A percentile compares a stretch with the other conserved stretches of the same genome.
phyloP scores from a whole-genome alignment of 92 coral and sea anemone species.

The Palythoa grandiflora region DNA sequence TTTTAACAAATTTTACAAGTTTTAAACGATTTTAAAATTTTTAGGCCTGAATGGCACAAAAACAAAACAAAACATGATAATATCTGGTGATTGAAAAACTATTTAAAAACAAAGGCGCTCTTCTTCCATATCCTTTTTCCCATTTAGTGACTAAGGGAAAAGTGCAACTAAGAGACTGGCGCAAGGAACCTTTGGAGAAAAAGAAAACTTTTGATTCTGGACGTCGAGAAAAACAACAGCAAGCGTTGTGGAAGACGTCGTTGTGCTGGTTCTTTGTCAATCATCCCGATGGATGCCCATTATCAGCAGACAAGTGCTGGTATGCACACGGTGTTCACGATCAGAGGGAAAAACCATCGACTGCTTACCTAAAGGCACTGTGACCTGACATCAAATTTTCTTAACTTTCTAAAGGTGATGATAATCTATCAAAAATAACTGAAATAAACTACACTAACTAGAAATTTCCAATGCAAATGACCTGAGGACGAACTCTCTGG shows the following conservation, averaged over 20 bases:
- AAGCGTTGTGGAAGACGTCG: constrained; percentile 87
- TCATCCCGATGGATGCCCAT: constrained; percentile 96
- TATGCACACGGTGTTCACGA: constrained; percentile 82
- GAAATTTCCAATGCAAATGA: too few relatives aligned
- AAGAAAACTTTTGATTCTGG: constrained; percentile 67
- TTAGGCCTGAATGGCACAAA: too few relatives aligned
- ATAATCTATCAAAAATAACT: too few relatives aligned
- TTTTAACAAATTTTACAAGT: too few relatives aligned
- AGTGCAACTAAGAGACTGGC: constrained; percentile 92
- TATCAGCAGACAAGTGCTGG: constrained; percentile 70
- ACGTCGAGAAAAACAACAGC: constrained; percentile 59
- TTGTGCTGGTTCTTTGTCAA: constrained; percentile 84
- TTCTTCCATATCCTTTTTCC: background rate
- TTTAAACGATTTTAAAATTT: too few relatives aligned
- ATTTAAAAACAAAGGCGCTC: too few relatives aligned
- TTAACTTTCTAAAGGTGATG: too few relatives aligned
- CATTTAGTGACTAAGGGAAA: constrained; percentile 78
- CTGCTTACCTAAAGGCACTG: constrained; percentile 59
- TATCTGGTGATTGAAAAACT: too few relatives aligned
- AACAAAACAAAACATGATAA: too few relatives aligned
- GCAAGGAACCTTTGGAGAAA: constrained; percentile 68
- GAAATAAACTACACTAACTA: too few relatives aligned
- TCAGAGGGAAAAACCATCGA: constrained; percentile 73
- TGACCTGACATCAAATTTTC: constrained; percentile 23
- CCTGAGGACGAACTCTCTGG: too few relatives aligned